Percentiles rank a stretch among this genome's conserved stretches.
These are phyloP conservation scores for Phodopus roborovskii DNA, from an alignment of 2,113 vertebrate species.

Conservation along the genomic window DNA sequence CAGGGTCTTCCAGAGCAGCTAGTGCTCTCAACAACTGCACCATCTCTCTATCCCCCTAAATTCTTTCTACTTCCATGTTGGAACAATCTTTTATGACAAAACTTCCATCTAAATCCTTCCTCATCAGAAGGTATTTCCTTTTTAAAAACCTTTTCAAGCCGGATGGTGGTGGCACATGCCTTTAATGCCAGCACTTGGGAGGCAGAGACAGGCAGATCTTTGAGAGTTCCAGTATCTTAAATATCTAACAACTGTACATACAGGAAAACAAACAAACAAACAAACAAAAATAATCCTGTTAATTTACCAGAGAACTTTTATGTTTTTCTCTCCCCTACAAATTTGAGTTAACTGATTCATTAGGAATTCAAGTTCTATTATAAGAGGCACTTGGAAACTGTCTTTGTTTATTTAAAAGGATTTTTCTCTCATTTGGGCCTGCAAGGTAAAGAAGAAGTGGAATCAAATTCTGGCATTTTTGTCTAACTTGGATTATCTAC, in stretches of 20 bases:
- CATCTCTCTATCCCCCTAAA: background rate
- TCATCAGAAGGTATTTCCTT: background rate
- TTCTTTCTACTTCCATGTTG: background rate
- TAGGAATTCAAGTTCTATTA: background rate
- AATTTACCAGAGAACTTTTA: background rate
- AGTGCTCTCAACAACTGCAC: background rate
- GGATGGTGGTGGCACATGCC: too few species aligned
- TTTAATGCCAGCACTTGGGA: too few species aligned
- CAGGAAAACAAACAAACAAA: too few species aligned
- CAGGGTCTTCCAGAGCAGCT: background rate
- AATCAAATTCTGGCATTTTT: background rate
- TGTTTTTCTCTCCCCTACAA: background rate
- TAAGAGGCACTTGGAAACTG: background rate
- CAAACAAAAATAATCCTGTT: background rate
- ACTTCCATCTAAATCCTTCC: background rate
- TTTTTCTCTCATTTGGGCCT: background rate
- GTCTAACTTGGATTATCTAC: background rate
- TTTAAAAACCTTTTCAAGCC: background rate
- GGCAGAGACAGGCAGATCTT: too few species aligned
- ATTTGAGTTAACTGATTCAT: too few species aligned
- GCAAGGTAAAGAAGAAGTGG: background rate
- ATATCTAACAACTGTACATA: background rate
- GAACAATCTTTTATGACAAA: background rate
- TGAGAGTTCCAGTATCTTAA: background rate
- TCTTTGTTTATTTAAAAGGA: background rate